Conservation (phyloP, 2,113 vertebrate species). For the Otolemur garnettii region DNA sequence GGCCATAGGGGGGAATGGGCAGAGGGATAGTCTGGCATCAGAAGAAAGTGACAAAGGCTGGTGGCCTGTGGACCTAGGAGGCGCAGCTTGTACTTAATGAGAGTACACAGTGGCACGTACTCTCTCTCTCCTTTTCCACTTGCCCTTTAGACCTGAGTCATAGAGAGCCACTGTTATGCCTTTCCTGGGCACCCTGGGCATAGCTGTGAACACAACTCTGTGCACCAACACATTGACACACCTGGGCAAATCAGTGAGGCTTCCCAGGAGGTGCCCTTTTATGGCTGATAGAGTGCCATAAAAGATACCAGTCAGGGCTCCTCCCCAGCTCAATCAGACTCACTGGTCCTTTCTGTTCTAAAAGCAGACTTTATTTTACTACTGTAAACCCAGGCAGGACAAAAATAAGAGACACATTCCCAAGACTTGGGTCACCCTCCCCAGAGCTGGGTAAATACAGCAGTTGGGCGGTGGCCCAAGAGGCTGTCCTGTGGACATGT, state of each 20-base stretch:
- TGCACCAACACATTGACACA: too few species aligned
- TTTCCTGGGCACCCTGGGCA: not conserved
- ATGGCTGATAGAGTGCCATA: not conserved
- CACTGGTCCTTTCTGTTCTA: not conserved
- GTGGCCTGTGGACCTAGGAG: not conserved
- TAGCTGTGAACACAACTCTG: not conserved
- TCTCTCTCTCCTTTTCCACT: accelerated
- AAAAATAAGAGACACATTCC: not conserved
- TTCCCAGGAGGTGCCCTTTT: not conserved
- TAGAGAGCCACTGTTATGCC: accelerated
- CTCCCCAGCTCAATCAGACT: not conserved
- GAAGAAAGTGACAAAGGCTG: not conserved
- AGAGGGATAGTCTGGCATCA: not conserved
- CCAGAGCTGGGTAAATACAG: not conserved
- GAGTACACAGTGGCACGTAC: accelerated
- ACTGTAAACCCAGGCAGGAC: not conserved
- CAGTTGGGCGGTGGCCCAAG: not conserved
- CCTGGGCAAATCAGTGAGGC: accelerated
- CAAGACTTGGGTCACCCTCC: not conserved
- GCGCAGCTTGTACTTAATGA: not conserved
- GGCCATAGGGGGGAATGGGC: not conserved
- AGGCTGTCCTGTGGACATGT: not conserved
- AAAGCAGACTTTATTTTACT: not conserved
- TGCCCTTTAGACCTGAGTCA: slow-evolving; percentile 41
- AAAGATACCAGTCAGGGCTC: not conserved